Conservation (phyloP, 2,797 vertebrate genomes). For the Brachyalestes nurse region DNA sequence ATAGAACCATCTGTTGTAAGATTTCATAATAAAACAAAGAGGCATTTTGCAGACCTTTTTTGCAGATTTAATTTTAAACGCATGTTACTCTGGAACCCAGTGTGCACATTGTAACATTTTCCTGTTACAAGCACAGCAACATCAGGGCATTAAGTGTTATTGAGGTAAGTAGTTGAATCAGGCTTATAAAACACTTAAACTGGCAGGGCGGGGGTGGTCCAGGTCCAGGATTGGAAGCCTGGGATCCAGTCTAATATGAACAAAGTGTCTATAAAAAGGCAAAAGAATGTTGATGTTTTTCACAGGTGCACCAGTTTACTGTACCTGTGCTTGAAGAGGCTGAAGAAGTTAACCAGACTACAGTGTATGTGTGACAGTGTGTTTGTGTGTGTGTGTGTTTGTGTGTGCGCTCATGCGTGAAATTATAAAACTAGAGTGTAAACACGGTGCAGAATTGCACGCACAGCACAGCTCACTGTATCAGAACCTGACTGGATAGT, state of each 20-base stretch:
- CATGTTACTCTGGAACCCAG: too few species aligned
- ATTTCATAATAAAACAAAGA: too few species aligned
- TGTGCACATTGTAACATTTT: too few species aligned
- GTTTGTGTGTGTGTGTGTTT: constrained; percentile 29
- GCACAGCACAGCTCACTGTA: constrained; percentile 15
- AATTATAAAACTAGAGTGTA: constrained; percentile 52
- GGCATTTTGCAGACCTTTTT: too few species aligned
- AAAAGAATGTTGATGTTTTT: not conserved
- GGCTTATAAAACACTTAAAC: not conserved
- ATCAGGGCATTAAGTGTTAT: too few species aligned
- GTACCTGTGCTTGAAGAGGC: constrained; percentile 28
- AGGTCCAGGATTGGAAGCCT: not conserved
- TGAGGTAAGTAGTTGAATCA: not conserved
- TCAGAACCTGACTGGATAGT: not conserved
- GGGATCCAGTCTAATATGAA: not conserved
- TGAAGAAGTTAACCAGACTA: constrained; percentile 22
- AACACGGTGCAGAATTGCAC: constrained; percentile 34
- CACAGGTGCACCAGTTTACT: constrained; percentile 16
- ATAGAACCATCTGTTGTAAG: too few species aligned
- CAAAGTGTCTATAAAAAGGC: not conserved
- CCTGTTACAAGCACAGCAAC: too few species aligned
- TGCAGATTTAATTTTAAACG: too few species aligned
- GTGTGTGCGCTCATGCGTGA: constrained; percentile 47
- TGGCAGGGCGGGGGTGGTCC: not conserved
- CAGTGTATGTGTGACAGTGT: constrained; percentile 13